Evolutionary conservation across 2,113 vertebrate species (phyloP).

Genomic region (Cyprinodon brontotheroides): DNA sequence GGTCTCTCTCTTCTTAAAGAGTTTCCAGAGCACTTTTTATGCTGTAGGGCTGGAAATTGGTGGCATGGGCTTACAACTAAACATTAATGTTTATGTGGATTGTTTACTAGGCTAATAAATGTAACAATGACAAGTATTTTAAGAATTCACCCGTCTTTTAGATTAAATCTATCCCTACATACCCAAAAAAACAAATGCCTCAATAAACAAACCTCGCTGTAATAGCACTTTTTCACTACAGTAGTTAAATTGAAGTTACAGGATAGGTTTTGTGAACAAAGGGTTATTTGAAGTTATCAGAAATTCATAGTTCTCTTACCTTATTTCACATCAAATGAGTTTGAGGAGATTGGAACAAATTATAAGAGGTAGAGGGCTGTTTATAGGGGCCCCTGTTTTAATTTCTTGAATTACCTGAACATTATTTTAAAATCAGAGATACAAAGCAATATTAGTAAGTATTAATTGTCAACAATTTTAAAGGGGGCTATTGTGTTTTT

Average conservation of each 20-base stretch:
- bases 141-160: background rate
- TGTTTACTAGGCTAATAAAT: background rate
- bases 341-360: background rate
- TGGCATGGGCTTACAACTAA: background rate
- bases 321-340: too few species aligned
- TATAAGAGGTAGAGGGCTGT: background rate
- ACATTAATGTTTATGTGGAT: background rate
- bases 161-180: background rate
- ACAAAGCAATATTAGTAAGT: background rate
- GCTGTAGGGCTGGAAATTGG: background rate
- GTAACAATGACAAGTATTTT: background rate
- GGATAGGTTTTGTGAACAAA: background rate
- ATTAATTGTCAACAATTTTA: background rate
- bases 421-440: background rate
- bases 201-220: too few species aligned
- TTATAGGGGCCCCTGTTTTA: background rate
- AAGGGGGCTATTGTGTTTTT: background rate
- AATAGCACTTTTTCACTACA: background rate
- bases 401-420: background rate
- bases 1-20: background rate
- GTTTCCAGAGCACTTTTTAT: background rate
- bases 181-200: background rate
- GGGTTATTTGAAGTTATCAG: too few species aligned
- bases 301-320: too few species aligned
- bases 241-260: background rate